Evolutionary conservation across 1,140 invertebrate species (phyloP).

Genomic region (Pogonus chalceus): DNA sequence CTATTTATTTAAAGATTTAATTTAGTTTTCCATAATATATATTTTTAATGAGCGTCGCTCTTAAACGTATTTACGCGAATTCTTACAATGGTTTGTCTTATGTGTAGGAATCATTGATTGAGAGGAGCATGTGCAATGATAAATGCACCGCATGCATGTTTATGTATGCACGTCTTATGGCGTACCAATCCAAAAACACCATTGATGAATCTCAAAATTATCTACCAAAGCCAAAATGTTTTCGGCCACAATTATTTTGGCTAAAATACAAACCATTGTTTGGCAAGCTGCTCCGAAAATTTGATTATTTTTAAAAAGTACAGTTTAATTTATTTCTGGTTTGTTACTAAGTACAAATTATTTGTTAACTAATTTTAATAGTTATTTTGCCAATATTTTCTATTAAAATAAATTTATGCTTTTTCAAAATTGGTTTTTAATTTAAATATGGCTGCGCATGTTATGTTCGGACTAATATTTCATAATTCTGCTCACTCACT

Average conservation of each 20-base stretch:
- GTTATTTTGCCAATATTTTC: not conserved
- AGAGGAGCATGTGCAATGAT: not conserved
- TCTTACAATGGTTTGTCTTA: not conserved
- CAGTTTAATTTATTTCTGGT: conserved; percentile 1
- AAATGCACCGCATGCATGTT: not conserved
- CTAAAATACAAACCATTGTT: not conserved
- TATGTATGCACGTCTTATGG: not conserved
- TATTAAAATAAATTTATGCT: no score
- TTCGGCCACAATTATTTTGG: not conserved
- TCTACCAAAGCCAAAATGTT: not conserved
- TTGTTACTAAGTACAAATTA: not conserved
- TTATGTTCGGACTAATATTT: no score
- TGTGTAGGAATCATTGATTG: not conserved
- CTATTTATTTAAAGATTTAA: no score
- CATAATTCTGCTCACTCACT: no score
- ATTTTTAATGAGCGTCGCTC: no score
- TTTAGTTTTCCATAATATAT: no score
- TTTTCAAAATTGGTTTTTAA: no score
- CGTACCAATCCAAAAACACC: no score
- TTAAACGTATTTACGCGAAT: no score
- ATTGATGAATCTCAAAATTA: not conserved
- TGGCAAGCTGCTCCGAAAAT: not conserved
- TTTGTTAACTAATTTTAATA: not conserved
- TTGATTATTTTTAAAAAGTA: not conserved
- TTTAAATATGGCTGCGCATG: no score